These are phyloP conservation scores for Drosophila obscura DNA, from an alignment of 1,140 invertebrate species.

Conservation along the genomic window DNA sequence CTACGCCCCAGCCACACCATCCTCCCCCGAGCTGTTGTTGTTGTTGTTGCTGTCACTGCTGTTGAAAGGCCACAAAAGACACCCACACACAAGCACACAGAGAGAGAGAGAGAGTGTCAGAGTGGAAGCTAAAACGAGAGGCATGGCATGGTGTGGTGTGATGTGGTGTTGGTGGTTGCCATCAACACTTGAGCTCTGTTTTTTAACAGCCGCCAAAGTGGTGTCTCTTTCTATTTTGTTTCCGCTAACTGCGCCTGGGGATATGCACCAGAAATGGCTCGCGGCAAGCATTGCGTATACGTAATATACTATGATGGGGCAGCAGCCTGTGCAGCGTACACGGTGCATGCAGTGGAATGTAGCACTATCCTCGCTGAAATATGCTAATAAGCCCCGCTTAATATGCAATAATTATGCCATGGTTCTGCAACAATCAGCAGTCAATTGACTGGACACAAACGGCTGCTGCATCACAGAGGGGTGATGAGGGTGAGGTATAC, in stretches of 20 bases:
- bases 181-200: slow-evolving; percentile 49
- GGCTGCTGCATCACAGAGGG: neutral
- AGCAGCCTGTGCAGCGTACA: slow-evolving; percentile 10
- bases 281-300: slow-evolving; percentile 49
- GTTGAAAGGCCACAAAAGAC: slow-evolving; percentile 71
- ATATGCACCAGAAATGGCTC: slow-evolving; percentile 73
- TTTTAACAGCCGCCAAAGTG: slow-evolving; percentile 40
- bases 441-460: no score
- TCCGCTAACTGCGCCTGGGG: slow-evolving; percentile 64
- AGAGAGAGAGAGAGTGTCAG: neutral
- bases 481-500: no score
- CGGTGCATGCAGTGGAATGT: slow-evolving; percentile 1
- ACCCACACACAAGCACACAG: slow-evolving; percentile 34
- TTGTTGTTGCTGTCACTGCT: slow-evolving; percentile 31
- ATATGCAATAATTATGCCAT: slow-evolving; percentile 59
- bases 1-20: slow-evolving; percentile 39
- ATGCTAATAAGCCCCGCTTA: slow-evolving; percentile 60
- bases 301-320: slow-evolving; percentile 8
- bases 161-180: slow-evolving; percentile 26
- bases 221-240: slow-evolving; percentile 24
- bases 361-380: slow-evolving; percentile 13
- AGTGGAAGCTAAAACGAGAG: no score
- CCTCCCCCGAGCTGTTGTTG: slow-evolving; percentile 38
- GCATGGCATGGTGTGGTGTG: no score
- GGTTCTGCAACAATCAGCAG: slow-evolving; percentile 54